Evolutionary conservation across 2,888 invertebrate genomes (phyloP).

Genomic region (Hymenopus coronatus): DNA sequence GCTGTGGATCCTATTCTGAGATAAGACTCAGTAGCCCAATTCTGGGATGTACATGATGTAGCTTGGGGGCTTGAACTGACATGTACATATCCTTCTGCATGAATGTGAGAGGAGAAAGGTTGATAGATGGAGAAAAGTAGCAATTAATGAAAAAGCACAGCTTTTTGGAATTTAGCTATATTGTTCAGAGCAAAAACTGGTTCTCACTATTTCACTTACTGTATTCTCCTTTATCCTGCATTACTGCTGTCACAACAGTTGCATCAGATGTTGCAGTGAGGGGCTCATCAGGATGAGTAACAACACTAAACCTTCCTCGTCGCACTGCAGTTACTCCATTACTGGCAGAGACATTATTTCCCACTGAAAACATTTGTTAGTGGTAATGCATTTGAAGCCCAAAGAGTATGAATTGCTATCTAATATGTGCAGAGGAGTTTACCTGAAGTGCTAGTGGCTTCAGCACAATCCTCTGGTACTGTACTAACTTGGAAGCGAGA

Average conservation of each 20-base stretch:
- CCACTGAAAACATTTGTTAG: background rate
- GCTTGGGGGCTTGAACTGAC: too few relatives aligned
- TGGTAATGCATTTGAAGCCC: background rate
- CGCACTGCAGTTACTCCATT: background rate
- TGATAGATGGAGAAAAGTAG: too few relatives aligned
- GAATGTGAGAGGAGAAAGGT: too few relatives aligned
- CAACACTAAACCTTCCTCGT: slow-evolving; percentile 41
- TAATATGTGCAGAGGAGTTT: background rate
- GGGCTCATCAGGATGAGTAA: slow-evolving; percentile 37
- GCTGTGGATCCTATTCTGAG: too few relatives aligned
- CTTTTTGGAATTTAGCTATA: too few relatives aligned
- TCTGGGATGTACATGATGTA: too few relatives aligned
- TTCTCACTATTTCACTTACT: background rate
- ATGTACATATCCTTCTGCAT: too few relatives aligned
- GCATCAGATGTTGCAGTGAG: background rate
- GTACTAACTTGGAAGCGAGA: slow-evolving; percentile 55
- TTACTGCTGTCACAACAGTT: background rate
- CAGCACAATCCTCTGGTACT: slow-evolving; percentile 45
- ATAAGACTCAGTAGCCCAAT: too few relatives aligned
- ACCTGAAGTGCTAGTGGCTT: slow-evolving; percentile 17
- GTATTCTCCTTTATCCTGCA: background rate
- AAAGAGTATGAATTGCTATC: background rate
- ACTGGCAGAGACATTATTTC: background rate
- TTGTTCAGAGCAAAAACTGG: too few relatives aligned
- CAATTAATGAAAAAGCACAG: too few relatives aligned